Conservation (phyloP, 2,113 vertebrate species). For the Castor canadensis region DNA sequence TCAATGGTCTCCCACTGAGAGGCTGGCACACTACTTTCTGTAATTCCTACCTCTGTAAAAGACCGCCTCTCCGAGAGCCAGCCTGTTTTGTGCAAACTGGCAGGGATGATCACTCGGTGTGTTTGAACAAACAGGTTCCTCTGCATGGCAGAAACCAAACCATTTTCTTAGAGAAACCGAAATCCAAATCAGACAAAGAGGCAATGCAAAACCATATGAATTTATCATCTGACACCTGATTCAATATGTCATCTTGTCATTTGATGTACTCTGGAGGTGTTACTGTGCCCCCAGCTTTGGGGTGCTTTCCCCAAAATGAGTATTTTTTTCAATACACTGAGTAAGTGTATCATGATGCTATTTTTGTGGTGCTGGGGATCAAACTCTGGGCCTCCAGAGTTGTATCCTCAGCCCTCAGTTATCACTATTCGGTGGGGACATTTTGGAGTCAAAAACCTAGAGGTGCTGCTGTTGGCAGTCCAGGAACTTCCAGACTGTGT, state of each 20-base stretch:
- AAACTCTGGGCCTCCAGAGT: background rate
- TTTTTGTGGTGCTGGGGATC: background rate
- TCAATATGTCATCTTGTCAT: background rate
- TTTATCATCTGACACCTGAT: background rate
- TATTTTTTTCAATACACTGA: background rate
- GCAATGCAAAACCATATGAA: background rate
- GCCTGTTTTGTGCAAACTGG: constrained; percentile 53
- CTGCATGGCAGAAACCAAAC: background rate
- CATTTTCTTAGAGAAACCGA: constrained; percentile 49
- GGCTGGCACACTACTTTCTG: constrained; percentile 42
- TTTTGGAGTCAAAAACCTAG: background rate
- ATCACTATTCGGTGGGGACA: background rate
- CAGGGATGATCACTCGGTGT: background rate
- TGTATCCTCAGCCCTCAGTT: background rate
- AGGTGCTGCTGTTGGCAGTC: background rate
- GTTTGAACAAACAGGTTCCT: constrained; percentile 60
- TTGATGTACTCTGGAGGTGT: background rate
- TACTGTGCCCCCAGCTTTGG: background rate
- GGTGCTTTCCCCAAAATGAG: background rate
- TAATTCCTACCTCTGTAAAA: constrained; percentile 40
- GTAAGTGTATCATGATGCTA: background rate
- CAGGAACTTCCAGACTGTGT: background rate
- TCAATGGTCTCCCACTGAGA: background rate
- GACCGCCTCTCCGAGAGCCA: background rate
- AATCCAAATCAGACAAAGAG: constrained; percentile 46